These are phyloP conservation scores for Hyles lineata DNA, from an alignment of 2,888 invertebrate genomes.

Conservation along the genomic window DNA sequence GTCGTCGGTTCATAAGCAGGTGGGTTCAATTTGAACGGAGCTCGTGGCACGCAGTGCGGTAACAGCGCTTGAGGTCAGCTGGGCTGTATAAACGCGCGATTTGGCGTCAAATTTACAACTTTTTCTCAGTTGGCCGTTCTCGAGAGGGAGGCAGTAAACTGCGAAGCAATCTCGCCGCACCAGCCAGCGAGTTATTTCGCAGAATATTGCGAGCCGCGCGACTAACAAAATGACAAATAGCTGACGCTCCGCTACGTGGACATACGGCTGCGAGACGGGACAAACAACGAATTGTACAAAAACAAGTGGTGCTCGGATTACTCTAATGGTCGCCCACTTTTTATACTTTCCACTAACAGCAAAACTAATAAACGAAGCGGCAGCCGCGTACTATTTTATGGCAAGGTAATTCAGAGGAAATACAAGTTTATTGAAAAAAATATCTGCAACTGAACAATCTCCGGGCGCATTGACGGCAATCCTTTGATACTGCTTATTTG, in stretches of 20 bases:
- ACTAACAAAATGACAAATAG: slow-evolving; percentile 83
- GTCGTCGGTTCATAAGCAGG: slow-evolving; percentile 55
- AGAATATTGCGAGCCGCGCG: slow-evolving; percentile 76
- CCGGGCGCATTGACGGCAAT: background rate
- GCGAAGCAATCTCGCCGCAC: slow-evolving; percentile 75
- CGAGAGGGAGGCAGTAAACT: slow-evolving; percentile 74
- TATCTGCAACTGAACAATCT: slow-evolving; percentile 2
- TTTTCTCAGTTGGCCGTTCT: slow-evolving; percentile 71
- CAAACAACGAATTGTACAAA: slow-evolving; percentile 48
- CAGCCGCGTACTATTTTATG: background rate
- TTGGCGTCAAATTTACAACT: slow-evolving; percentile 81
- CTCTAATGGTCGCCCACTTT: background rate
- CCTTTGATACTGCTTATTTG: slow-evolving; percentile 3
- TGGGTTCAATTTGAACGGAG: slow-evolving; percentile 64
- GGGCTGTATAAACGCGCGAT: slow-evolving; percentile 79
- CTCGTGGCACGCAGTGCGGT: slow-evolving; percentile 64
- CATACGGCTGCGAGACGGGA: slow-evolving; percentile 54
- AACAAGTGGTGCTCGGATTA: slow-evolving; percentile 18
- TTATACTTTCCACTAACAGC: background rate
- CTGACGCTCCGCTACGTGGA: slow-evolving; percentile 60
- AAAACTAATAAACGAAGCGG: slow-evolving; percentile 6
- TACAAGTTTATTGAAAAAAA: background rate
- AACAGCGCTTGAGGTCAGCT: slow-evolving; percentile 72
- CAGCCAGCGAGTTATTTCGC: slow-evolving; percentile 74
- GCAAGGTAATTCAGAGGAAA: background rate